Base-by-base conservation (phyloP, 2,113 vertebrate species). In the Nannospalax galili region DNA sequence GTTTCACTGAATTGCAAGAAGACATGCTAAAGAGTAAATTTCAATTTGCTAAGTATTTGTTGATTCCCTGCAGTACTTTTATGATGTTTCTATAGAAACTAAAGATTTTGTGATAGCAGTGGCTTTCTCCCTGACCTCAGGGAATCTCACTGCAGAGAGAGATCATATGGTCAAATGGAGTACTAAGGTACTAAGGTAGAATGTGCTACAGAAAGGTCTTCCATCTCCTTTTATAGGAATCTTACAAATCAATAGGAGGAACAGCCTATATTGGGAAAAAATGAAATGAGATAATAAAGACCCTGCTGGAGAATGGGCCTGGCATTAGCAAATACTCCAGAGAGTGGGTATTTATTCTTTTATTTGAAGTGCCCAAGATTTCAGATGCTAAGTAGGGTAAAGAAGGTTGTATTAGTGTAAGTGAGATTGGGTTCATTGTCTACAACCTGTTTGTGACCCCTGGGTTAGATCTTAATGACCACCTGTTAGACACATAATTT, bases 361-460 rank as follows among this genome's bases (percentile, higher is more conserved):
- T 42, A 67, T 81, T 60, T 92, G 48, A 92, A 85, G 62, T 92
- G 37, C 11, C 32, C 78, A 78, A 91, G 45, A 52, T 94, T 94
- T 81, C 84, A 96, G 90, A 80, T 35, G 15, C 60, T 32, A 60
- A 5, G 6, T 24, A 1, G 56, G 16, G 69, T 65, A 77, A 78
- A 75, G 60, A 87, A 62, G 78, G 77, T 52, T 30, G 12, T 0
- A 56, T 81, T 15, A 82, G 22, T 0, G 3, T n/a, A 48, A 77
- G 32, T 81, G 4, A 37, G 62, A 60, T 73, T 80, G 73, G 74
- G 37, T 24, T 77, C 19, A 16, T n/a, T 37, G 35, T 74, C 48
- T 52, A 52, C 48, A 52, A 52, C 48, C 30, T 84, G 16, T 42
- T 70, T 88, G 37, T 65, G 22, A 32, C 45, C n/a, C 22, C 15